Conservation (phyloP, 2,888 invertebrate species). For the Corbicula japonica region DNA sequence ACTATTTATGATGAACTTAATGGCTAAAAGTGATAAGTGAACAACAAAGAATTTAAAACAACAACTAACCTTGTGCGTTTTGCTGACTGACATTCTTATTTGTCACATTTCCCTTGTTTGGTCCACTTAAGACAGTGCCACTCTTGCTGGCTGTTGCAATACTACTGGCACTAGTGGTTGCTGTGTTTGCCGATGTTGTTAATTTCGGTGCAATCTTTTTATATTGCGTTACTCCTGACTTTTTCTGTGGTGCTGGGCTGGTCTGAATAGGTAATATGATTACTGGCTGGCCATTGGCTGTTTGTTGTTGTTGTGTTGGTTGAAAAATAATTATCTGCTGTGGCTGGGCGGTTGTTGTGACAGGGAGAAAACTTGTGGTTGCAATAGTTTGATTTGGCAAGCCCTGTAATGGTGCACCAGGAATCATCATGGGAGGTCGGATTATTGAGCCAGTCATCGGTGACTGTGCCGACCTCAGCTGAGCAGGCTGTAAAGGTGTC, state of each 20-base stretch:
- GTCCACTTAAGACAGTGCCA: not conserved
- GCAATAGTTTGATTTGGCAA: slow-evolving; percentile 7
- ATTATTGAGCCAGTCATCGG: slow-evolving; percentile 2
- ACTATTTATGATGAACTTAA: no score
- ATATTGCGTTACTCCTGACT: slow-evolving; percentile 29
- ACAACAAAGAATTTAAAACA: not conserved
- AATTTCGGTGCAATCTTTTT: slow-evolving; percentile 61
- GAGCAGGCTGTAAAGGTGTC: not conserved
- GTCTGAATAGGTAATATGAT: slow-evolving; percentile 36
- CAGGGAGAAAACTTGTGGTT: slow-evolving; percentile 13
- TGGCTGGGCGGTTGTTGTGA: slow-evolving; percentile 27
- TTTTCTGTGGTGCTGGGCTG: slow-evolving; percentile 19
- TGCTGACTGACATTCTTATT: slow-evolving; percentile 5
- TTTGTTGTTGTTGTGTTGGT: not conserved
- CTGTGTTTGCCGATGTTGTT: slow-evolving; percentile 19
- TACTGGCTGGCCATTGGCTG: slow-evolving; percentile 28
- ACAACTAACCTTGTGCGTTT: slow-evolving; percentile 24
- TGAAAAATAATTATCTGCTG: slow-evolving; percentile 52
- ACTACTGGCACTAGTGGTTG: not conserved
- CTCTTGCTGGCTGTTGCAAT: not conserved
- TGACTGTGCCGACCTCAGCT: not conserved
- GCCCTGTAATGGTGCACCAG: slow-evolving; percentile 9
- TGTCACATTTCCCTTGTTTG: slow-evolving; percentile 1
- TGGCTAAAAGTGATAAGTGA: no score
- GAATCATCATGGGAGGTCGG: slow-evolving; percentile 3